Evolutionary conservation across 2,888 invertebrate genomes (phyloP).

Genomic region (Graphium colonna): DNA sequence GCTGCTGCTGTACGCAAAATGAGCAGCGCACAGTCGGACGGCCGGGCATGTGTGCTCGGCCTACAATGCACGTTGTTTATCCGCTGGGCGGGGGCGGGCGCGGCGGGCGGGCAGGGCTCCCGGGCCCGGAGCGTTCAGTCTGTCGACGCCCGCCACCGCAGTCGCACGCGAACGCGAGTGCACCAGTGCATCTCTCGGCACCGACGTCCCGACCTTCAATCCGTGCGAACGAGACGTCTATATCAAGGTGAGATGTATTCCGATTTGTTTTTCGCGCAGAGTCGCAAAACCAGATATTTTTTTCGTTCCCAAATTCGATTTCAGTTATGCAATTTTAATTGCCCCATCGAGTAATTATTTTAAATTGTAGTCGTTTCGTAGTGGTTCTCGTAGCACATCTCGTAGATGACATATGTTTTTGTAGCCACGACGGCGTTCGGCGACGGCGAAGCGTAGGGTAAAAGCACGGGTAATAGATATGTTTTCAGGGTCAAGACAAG

Average conservation of each 20-base stretch:
- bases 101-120: slow-evolving; percentile 68
- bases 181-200: slow-evolving; percentile 43
- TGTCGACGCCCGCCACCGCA: slow-evolving; percentile 59
- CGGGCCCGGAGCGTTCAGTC: slow-evolving; percentile 51
- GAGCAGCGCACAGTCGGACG: slow-evolving; percentile 34
- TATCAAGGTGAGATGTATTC: slow-evolving; percentile 62
- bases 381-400: slow-evolving; percentile 14
- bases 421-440: slow-evolving; percentile 10
- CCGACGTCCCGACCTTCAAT: slow-evolving; percentile 72
- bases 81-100: slow-evolving; percentile 49
- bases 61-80: slow-evolving; percentile 79
- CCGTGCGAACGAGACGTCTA: slow-evolving; percentile 72
- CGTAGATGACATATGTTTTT: slow-evolving; percentile 19
- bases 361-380: slow-evolving; percentile 5
- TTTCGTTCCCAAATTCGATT: background rate
- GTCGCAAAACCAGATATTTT: background rate
- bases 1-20: slow-evolving; percentile 16
- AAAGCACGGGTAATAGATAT: slow-evolving; percentile 26
- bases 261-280: slow-evolving; percentile 19
- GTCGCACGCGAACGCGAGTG: slow-evolving; percentile 61
- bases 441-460: slow-evolving; percentile 13
- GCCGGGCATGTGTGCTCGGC: slow-evolving; percentile 50
- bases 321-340: slow-evolving; percentile 16
- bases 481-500: slow-evolving; percentile 71
- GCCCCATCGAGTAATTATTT: background rate